These are phyloP conservation scores for Caloenas nicobarica DNA, from an alignment of 2,113 vertebrate genomes.

Conservation along the genomic window DNA sequence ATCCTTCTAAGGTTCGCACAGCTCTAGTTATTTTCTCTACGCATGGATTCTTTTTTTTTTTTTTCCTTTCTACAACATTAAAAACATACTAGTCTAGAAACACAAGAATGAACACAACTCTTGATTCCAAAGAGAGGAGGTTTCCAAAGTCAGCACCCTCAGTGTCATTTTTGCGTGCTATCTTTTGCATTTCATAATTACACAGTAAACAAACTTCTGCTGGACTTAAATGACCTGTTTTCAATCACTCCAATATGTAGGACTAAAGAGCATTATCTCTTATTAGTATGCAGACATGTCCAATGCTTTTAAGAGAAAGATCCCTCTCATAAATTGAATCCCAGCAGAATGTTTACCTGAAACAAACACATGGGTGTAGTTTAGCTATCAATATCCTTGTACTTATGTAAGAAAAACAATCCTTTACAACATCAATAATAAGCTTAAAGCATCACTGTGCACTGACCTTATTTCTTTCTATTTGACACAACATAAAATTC, in stretches of 20 bases:
- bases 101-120: background rate
- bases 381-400: background rate
- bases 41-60: background rate
- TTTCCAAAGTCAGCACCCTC: background rate
- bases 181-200: background rate
- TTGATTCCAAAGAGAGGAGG: background rate
- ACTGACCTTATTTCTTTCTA: slow-evolving; percentile 3
- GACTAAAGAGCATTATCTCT: background rate
- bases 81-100: background rate
- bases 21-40: background rate
- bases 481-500: background rate
- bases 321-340: slow-evolving; percentile 11
- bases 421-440: background rate
- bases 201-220: background rate
- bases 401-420: background rate
- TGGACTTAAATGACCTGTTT: background rate
- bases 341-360: background rate
- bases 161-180: background rate
- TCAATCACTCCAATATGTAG: background rate
- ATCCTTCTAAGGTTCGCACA: background rate
- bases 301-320: background rate
- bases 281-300: background rate
- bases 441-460: background rate
- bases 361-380: background rate
- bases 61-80: background rate